Conservation (phyloP, 2,888 invertebrate genomes). For the Argyresthia goedartella region DNA sequence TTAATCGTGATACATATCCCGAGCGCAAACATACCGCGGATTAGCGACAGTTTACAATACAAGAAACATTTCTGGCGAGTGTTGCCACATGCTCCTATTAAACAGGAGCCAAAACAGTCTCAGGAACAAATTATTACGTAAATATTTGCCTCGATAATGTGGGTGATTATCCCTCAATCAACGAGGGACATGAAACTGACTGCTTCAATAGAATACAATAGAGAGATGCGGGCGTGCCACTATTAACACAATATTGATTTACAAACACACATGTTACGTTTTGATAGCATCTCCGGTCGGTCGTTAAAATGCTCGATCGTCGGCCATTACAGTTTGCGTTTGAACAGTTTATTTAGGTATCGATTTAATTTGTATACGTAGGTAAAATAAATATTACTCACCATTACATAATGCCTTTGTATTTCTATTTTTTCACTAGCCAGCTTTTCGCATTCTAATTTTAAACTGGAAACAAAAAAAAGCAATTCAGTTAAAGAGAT, state of each 20-base stretch:
- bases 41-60: slow-evolving; percentile 53
- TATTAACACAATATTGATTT: slow-evolving; percentile 30
- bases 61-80: slow-evolving; percentile 12
- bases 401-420: slow-evolving; percentile 92
- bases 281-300: slow-evolving; percentile 12
- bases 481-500: too few relatives aligned
- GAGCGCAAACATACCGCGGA: slow-evolving; percentile 50
- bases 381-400: slow-evolving; percentile 52
- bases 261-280: slow-evolving; percentile 13
- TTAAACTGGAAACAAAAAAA: slow-evolving; percentile 74
- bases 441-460: slow-evolving; percentile 91
- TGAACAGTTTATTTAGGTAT: too few relatives aligned
- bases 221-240: background rate
- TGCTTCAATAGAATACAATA: background rate
- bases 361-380: background rate
- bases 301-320: too few relatives aligned
- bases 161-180: background rate
- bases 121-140: too few relatives aligned
- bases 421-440: slow-evolving; percentile 91
- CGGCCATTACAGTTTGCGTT: too few relatives aligned
- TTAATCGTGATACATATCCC: slow-evolving; percentile 68
- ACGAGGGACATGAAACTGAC: too few relatives aligned
- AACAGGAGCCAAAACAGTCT: background rate
- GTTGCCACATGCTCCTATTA: background rate
- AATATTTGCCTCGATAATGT: slow-evolving; percentile 7